phyloP scores from a whole-genome alignment of 2,888 invertebrate species.

The Muschampia plurimacula region DNA sequence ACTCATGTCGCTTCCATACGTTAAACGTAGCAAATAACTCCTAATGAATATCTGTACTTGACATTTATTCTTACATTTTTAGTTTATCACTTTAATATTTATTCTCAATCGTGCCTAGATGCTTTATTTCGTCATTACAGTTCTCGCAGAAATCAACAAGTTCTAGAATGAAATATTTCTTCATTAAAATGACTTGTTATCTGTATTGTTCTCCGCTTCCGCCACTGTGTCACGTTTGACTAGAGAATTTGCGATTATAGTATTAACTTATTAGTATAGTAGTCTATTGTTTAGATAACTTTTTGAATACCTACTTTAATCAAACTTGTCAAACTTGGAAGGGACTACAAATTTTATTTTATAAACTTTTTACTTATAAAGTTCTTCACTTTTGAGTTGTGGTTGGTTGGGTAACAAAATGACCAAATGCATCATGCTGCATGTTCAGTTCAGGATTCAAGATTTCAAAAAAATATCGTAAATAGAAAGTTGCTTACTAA shows the following conservation, averaged over 20 bases:
- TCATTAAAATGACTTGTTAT: conserved; percentile 5
- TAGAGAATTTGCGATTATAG: conserved; percentile 3
- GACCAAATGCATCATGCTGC: neutral
- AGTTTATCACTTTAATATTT: neutral
- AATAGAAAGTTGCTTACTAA: too few relatives aligned
- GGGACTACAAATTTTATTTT: too few relatives aligned
- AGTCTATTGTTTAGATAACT: neutral
- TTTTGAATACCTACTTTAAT: neutral
- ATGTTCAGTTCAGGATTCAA: neutral
- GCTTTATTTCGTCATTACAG: neutral
- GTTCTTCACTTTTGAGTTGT: too few relatives aligned
- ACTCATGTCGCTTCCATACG: neutral
- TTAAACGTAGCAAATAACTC: neutral
- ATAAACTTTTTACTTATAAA: too few relatives aligned
- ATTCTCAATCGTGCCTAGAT: neutral
- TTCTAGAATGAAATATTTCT: neutral
- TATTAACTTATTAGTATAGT: neutral
- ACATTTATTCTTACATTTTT: neutral
- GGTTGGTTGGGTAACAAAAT: neutral
- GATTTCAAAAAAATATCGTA: too few relatives aligned
- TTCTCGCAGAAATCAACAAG: neutral
- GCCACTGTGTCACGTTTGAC: neutral
- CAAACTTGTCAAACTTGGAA: neutral
- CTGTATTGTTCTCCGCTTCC: neutral
- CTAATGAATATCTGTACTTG: neutral